Base-by-base conservation (phyloP, 2,113 vertebrate genomes). In the Mobula hypostoma region DNA sequence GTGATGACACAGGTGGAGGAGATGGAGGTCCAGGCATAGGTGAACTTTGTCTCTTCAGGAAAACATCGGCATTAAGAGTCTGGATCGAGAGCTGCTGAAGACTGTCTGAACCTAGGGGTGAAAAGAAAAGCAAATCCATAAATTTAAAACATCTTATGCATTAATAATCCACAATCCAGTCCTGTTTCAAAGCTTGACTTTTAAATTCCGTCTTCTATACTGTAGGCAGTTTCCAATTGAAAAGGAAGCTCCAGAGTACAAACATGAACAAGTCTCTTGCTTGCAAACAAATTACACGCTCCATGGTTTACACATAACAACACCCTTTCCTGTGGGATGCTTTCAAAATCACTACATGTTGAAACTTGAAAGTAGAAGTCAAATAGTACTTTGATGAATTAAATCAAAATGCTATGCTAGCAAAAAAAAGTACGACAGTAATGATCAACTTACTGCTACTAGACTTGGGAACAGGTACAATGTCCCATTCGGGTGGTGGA, bases 81-180 rank as follows among this genome's bases (percentile, higher is more conserved):
- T 99, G 99, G 83, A 99, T 96, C 95, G 98, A 99, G 93, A 99
- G 97, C 97, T 99, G 99, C 95, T 99, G 98, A 79, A 99, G 98
- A 95, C 98, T 99, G 95, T 99, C 98, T 4, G 97, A 97, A 95
- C 97, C 98, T 99, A 70, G 58, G 32, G 36, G 36, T 36, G 36
- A 19, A 72, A 72, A 8, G 19, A 24, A 21, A 66, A 17, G 48
- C 24, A 58, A 83, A 24, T 8, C 17, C 15, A 4, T n/a, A 61
- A 63, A 61, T 24, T 87, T 87, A 63, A 87, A 58, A 58, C 15
- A 29, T 66, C 3, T 68, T 32, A 90, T 32, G 32, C n/a, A 90
- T 19, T n/a, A 29, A 88, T 29, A 87, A 83, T 63, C 27, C 56
- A 15, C 58, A 68, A 68, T 63, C 27, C 24, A 19, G 29, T 36